Percentiles rank a stretch among this genome's conserved stretches.
These are phyloP conservation scores for Lasioglossum lativentre DNA, from an alignment of 2,888 invertebrate species.

Conservation along the genomic window DNA sequence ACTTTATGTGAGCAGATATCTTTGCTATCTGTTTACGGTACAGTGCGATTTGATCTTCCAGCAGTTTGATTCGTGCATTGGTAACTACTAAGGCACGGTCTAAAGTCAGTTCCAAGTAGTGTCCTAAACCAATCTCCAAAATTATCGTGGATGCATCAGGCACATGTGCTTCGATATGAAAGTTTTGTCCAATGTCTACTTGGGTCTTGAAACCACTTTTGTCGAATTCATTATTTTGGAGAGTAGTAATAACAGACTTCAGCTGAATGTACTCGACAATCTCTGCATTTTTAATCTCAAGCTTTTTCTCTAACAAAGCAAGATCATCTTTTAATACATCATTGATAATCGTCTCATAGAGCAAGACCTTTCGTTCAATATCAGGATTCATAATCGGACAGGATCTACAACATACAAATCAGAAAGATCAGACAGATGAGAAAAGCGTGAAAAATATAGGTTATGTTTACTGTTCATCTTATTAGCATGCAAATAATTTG, in stretches of 20 bases:
- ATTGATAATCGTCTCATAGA: slow-evolving; percentile 91
- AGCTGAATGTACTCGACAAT: slow-evolving; percentile 91
- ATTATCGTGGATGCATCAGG: slow-evolving; percentile 88
- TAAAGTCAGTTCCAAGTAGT: slow-evolving; percentile 90
- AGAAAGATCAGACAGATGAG: background rate
- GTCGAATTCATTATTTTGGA: slow-evolving; percentile 86
- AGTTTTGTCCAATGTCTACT: slow-evolving; percentile 93
- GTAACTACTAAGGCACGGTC: slow-evolving; percentile 90
- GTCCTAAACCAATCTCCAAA: slow-evolving; percentile 91
- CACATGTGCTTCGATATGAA: slow-evolving; percentile 92
- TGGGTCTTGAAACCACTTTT: slow-evolving; percentile 88
- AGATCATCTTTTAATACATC: slow-evolving; percentile 91
- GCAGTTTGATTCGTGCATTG: slow-evolving; percentile 88
- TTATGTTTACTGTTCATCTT: slow-evolving; percentile 20
- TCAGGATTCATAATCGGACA: slow-evolving; percentile 71
- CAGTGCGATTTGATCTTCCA: slow-evolving; percentile 88
- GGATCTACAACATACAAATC: slow-evolving; percentile 34
- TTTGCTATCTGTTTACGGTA: slow-evolving; percentile 89
- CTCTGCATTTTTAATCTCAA: slow-evolving; percentile 88
- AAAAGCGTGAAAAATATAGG: slow-evolving; percentile 24
- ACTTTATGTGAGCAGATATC: slow-evolving; percentile 92
- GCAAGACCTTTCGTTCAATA: slow-evolving; percentile 73
- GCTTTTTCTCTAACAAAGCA: slow-evolving; percentile 86
- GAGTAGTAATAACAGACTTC: slow-evolving; percentile 89
- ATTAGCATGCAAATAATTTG: slow-evolving; percentile 6